Evolutionary conservation across 1,140 invertebrate genomes (phyloP), one percentile per base, ranked within the genome.

Genomic region (Chymomyza costata): DNA sequence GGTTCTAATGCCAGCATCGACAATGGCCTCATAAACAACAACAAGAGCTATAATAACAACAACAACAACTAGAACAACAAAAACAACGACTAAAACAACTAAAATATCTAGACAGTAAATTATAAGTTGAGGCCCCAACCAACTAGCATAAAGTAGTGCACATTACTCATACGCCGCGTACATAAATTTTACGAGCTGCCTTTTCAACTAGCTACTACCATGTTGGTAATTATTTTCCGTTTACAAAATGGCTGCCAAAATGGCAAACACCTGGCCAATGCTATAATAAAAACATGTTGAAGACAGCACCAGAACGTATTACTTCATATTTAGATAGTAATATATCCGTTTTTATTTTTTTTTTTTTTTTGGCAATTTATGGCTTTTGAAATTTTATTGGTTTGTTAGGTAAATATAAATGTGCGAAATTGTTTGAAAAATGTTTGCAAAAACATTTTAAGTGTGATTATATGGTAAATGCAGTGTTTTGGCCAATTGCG

Each of bases 61-160:
- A 45, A 50, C 19, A 58, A 37, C 49, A 58, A 49, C 35, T 52
- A 56, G 18, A 53, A 48, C 49, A 54, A 52, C 19, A 70, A 44
- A 49, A 55, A 57, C 38, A 61, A 65, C 47, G n/a, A n/a, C n/a
- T n/a, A n/a, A 65, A 69, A 70, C 57, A 62, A 59, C 61, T 63
- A 47, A 78, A 71, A 66, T n/a, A 78, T 38, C 66, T 69, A 78
- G 71, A 78, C 71, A 78, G 73, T 73, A 78, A 78, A 78, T 78
- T 78, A 78, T 78, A 78, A 78, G 71, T 76, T 76, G 63, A 25
- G 60, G n/a, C n/a, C n/a, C n/a, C n/a, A n/a, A 46, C 51, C 56
- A 65, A 50, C 71, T 71, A 48, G 58, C 34, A 53, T 65, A 71
- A 67, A 71, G 50, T 71, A 78, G 51, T 57, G 58, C 73, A 78